phyloP scores from a whole-genome alignment of 1,140 invertebrate genomes.

The Mizuhopecten yessoensis region DNA sequence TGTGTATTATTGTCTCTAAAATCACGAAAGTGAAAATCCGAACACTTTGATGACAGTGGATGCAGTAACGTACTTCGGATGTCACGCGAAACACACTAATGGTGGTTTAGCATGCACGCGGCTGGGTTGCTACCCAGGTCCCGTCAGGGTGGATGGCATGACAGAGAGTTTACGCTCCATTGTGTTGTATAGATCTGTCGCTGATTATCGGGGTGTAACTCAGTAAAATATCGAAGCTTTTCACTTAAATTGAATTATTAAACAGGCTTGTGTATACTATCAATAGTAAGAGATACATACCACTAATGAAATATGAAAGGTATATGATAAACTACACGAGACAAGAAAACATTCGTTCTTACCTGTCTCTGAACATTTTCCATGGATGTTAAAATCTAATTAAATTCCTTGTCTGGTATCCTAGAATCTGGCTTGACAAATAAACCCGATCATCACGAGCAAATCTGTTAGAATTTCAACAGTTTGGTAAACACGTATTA shows the following conservation, averaged over 20 bases:
- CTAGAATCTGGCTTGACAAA: background rate
- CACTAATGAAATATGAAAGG: background rate
- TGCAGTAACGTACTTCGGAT: background rate
- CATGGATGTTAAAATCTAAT: constrained; percentile 10
- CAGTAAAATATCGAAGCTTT: constrained; percentile 34
- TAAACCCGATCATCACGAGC: background rate
- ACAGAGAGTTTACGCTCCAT: background rate
- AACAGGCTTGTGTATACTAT: constrained; percentile 1
- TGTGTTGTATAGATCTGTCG: background rate
- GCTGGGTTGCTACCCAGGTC: background rate
- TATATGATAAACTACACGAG: background rate
- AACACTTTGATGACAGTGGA: background rate
- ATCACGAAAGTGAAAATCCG: background rate
- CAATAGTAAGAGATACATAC: background rate
- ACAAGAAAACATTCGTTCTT: background rate
- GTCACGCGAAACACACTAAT: background rate
- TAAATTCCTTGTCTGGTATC: background rate
- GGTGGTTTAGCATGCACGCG: background rate
- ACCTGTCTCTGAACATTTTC: background rate
- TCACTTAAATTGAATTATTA: constrained; percentile 29
- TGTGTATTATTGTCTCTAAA: constrained; percentile 4
- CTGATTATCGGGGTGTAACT: constrained; percentile 33
- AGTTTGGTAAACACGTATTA: background rate
- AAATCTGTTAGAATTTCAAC: constrained; percentile 16
- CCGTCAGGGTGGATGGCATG: background rate